Conservation (phyloP, 2,113 vertebrate genomes). For the Dolichallabes microphthalmus region DNA sequence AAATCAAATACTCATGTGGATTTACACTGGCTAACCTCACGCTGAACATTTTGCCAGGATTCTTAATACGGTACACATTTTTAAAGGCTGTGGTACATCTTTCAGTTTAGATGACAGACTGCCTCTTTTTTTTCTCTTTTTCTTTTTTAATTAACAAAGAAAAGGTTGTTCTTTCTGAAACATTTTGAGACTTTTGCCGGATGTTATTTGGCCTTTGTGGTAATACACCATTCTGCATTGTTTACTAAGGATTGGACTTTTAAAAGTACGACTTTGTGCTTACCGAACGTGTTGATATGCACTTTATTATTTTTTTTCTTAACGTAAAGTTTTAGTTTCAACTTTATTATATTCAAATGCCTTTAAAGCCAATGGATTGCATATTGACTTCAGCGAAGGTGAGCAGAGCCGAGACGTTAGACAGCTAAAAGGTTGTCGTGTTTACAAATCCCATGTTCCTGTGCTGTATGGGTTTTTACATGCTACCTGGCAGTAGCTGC, state of each 20-base stretch:
- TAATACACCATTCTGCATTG: constrained; percentile 52
- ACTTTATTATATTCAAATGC: constrained; percentile 53
- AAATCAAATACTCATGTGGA: constrained; percentile 39
- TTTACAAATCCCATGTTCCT: constrained; percentile 36
- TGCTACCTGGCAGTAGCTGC: constrained; percentile 42
- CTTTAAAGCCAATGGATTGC: constrained; percentile 39
- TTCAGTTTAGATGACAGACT: constrained; percentile 44
- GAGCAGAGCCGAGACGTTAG: constrained; percentile 1
- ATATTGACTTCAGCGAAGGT: constrained; percentile 15
- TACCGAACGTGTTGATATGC: constrained; percentile 61
- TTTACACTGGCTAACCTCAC: constrained; percentile 43
- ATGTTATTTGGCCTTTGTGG: constrained; percentile 44
- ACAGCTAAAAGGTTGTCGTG: constrained; percentile 26
- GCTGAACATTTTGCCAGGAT: constrained; percentile 53
- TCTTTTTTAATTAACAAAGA: constrained; percentile 40
- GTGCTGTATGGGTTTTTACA: constrained; percentile 21
- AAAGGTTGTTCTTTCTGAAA: constrained; percentile 46
- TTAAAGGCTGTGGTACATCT: constrained; percentile 44
- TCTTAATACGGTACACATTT: constrained; percentile 55
- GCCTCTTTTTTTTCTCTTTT: constrained; percentile 45
- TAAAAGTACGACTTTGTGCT: constrained; percentile 57
- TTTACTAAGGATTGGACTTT: constrained; percentile 59
- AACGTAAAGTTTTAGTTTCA: constrained; percentile 50
- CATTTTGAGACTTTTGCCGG: constrained; percentile 49
- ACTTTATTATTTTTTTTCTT: constrained; percentile 61